Evolutionary conservation across 2,888 invertebrate genomes (phyloP), one percentile per base, ranked within the genome.

Genomic region (Mongoloraphidia duomilia): DNA sequence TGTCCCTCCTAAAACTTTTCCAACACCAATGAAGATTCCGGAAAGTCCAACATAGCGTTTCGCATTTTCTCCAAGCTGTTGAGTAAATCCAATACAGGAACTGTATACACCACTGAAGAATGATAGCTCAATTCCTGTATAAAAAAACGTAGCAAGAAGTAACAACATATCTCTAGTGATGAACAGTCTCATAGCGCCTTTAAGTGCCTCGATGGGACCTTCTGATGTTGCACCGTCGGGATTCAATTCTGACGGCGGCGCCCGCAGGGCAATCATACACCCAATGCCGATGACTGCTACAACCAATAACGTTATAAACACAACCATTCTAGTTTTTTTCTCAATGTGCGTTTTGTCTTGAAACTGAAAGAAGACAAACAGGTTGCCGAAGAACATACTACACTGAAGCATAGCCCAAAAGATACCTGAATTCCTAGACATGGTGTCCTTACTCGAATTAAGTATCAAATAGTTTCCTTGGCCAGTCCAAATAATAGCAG

Each of bases 41-140:
- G 91, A 91, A 8, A 97, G 71, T 0, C 95, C 96, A 26, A 96
- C 84, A 14, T 93, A 75, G 56, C 87, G 83, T 61, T 93, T 94
- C 0, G 84, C 81, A 42, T 82, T 76, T 6, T 79, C 76, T 0
- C 86, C 85, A 63, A 95, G 82, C 8, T 75, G 69, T 45, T 74
- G 63, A 0, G 93, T 96, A 64, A 90, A 90, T 0, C 94, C 92
- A 54, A 98, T 83, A 56, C 89, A 84, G 0, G 93, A 78, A 34
- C 95, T 89, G 70, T 96, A 98, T 1, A 98, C 94, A 0, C 94
- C 94, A 61, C 93, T 93, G 72, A 88, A 95, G 74, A 97, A 97
- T 0, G 94, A 93, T 41, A 94, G 67, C 63, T 91, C 93, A 49
- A 96, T 69, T 26, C 97, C 93, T 49, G 94, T 92, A 63, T 94